phyloP scores from a whole-genome alignment of 1,140 invertebrate species.

The Pseudomyrmex cubaensis region DNA sequence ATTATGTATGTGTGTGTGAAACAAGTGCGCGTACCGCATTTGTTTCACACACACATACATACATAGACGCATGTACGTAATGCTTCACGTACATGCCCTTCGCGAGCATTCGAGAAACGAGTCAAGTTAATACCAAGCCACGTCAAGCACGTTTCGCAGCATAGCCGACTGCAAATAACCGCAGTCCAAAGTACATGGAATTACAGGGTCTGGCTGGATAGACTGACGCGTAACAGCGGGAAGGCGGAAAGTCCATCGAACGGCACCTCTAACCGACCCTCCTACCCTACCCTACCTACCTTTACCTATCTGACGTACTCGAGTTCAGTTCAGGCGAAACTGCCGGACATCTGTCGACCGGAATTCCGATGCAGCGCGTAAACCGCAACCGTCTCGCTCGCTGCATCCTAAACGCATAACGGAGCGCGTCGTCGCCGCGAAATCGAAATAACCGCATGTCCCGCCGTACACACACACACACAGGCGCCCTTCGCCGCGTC shows the following conservation, averaged over 20 bases:
- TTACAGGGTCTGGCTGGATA: slow-evolving; percentile 45
- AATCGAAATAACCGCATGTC: slow-evolving; percentile 54
- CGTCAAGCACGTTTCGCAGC: slow-evolving; percentile 45
- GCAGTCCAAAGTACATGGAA: slow-evolving; percentile 53
- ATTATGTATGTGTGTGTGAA: too few relatives aligned
- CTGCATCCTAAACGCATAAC: slow-evolving; percentile 13
- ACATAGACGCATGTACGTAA: neutral
- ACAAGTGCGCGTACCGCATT: neutral
- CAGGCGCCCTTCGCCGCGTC: neutral
- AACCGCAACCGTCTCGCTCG: slow-evolving; percentile 36
- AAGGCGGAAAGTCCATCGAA: slow-evolving; percentile 60
- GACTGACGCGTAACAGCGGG: slow-evolving; percentile 51
- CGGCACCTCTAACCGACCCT: neutral
- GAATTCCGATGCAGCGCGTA: slow-evolving; percentile 53
- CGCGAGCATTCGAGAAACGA: slow-evolving; percentile 23
- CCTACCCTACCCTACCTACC: neutral
- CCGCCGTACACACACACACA: neutral
- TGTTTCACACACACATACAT: neutral
- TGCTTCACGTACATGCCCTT: neutral
- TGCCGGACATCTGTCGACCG: slow-evolving; percentile 54
- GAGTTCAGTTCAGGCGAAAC: slow-evolving; percentile 50
- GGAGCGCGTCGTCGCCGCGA: neutral
- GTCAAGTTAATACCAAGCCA: slow-evolving; percentile 42
- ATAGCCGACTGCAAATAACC: slow-evolving; percentile 43
- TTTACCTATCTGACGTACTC: slow-evolving; percentile 14